Base-by-base conservation (phyloP, 2,888 invertebrate genomes). In the Philereme vetulata region DNA sequence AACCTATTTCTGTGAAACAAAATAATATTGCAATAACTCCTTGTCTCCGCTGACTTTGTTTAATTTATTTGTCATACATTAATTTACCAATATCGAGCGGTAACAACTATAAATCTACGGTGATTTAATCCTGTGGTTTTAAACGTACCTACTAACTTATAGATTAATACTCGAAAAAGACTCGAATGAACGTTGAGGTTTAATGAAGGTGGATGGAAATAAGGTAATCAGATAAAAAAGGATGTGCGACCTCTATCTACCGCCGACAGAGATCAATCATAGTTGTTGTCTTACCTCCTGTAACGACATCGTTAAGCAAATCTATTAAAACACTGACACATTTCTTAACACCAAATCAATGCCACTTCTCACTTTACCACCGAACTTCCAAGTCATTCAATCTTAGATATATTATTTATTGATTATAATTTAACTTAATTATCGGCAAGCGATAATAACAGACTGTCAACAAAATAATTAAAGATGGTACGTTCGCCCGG, bases 281-380 rank as follows among this genome's bases (percentile, higher is more conserved):
- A 21, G 21, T 34, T 36, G 36, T 59, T 57, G 70, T 62, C 89
- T 88, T 70, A 91, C 91, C 91, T 91, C 89, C 72, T 85, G 84
- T 62, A 91, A 81, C 72, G 91, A 91, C 91, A 91, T 90, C 58
- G 76, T 47, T 60, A 74, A 64, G 79, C 73, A 76, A 78, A 81
- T 86, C 78, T 83, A 80, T 66, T 66, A 68, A 68, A 77, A 74
- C 74, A 69, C 67, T 80, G 80, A 84, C 85, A 85, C 86, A 84
- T 84, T 76, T 51, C 64, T 82, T 85, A 86, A 86, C 87, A 81
- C 74, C 51, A 63, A 50, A 60, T 48, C 50, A 64, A 54, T 53
- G 56, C 9, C 53, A 58, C 56, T 47, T 44, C 11, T 44, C 36
- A 54, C 5, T 60, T 66, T 67, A 54, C 53, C 61, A 54, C 44